Evolutionary conservation across 1,140 invertebrate genomes (phyloP).

Genomic region (Drosophila ohnishii): DNA sequence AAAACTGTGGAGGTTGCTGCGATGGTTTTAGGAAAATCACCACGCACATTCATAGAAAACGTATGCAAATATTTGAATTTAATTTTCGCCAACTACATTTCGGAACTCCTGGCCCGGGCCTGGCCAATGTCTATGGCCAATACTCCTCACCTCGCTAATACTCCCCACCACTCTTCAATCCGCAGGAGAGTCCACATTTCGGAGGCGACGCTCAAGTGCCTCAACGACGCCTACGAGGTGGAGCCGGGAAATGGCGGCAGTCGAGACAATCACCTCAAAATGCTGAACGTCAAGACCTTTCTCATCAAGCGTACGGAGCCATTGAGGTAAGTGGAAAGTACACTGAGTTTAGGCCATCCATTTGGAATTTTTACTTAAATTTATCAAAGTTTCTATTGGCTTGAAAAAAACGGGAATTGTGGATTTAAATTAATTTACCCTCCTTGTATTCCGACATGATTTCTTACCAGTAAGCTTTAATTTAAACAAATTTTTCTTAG

Average conservation of each 20-base stretch:
- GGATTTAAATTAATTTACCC: too few species aligned
- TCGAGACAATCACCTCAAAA: conserved; percentile 92
- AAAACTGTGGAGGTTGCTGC: conserved; percentile 13
- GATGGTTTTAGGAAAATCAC: conserved; percentile 38
- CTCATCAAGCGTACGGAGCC: conserved; percentile 94
- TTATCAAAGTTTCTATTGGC: background rate
- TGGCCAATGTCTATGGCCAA: conserved; percentile 15
- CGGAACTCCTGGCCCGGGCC: conserved; percentile 8
- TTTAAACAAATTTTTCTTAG: background rate
- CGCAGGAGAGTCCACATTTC: conserved; percentile 95
- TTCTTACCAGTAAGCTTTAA: background rate
- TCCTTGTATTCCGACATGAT: too few species aligned
- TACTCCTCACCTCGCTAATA: background rate
- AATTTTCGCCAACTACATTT: conserved; percentile 72
- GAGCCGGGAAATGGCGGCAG: conserved; percentile 94
- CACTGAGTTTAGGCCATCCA: background rate
- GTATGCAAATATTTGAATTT: conserved; percentile 80
- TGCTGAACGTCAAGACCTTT: conserved; percentile 95
- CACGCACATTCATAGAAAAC: conserved; percentile 69
- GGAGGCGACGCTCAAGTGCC: conserved; percentile 91
- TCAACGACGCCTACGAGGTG: conserved; percentile 95
- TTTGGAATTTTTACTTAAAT: background rate
- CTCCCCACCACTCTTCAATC: too few species aligned
- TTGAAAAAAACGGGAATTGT: background rate
- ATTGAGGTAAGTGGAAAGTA: conserved; percentile 83